These are phyloP conservation scores for Campoletis raptor DNA, from an alignment of 2,888 invertebrate genomes.

Conservation along the genomic window DNA sequence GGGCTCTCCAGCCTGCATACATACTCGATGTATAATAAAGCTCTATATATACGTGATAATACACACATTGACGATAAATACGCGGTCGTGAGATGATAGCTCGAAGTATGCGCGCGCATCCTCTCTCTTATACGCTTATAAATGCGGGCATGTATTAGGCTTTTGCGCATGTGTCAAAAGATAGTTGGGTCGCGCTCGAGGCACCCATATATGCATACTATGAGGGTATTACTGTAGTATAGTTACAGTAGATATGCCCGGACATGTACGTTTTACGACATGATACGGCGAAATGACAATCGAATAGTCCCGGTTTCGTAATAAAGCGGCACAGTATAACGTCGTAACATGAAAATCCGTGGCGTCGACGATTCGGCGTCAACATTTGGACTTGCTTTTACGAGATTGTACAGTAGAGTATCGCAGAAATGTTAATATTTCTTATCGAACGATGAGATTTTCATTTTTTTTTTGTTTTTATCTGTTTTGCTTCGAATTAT, in stretches of 20 bases:
- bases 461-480: neutral
- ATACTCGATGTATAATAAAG: conserved; percentile 20
- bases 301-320: conserved; percentile 38
- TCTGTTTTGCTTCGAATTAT: neutral
- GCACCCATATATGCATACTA: conserved; percentile 13
- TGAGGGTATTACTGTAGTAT: conserved; percentile 26
- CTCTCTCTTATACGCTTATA: neutral
- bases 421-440: neutral
- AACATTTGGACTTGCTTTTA: neutral
- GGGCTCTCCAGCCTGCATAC: conserved; percentile 38
- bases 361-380: neutral
- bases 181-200: conserved; percentile 45
- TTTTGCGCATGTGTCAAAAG: conserved; percentile 53
- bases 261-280: conserved; percentile 65
- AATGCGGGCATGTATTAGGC: conserved; percentile 17
- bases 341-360: conserved; percentile 6
- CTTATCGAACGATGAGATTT: neutral
- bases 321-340: neutral
- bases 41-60: conserved; percentile 14
- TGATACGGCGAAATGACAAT: conserved; percentile 63
- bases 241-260: conserved; percentile 28
- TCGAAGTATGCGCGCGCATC: conserved; percentile 45
- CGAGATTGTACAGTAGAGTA: neutral
- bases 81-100: conserved; percentile 37
- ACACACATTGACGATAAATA: conserved; percentile 12